These are phyloP conservation scores for Hylomyscus alleni DNA, from an alignment of 2,797 vertebrate genomes.

Conservation along the genomic window DNA sequence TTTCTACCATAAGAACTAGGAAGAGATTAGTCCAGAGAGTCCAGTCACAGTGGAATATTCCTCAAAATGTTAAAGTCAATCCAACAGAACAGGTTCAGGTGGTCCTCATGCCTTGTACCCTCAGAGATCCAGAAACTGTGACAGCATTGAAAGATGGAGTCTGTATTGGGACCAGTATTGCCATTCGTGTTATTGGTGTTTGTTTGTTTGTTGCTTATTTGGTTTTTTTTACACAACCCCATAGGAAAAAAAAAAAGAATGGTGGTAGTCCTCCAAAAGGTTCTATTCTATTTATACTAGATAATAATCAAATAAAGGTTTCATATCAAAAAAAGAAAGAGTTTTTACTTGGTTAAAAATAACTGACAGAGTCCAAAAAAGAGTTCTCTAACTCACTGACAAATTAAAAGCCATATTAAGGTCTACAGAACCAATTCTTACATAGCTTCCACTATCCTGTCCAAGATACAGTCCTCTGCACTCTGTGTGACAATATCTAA, in stretches of 20 bases:
- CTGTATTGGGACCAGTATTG: neutral
- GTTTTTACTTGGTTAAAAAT: constrained; percentile 58
- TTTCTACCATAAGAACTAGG: neutral
- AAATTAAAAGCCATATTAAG: constrained; percentile 34
- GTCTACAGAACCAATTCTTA: neutral
- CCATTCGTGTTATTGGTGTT: neutral
- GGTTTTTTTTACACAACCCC: neutral
- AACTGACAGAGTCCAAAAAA: constrained; percentile 20
- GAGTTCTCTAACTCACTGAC: constrained; percentile 28
- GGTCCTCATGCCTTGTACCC: too few relatives aligned
- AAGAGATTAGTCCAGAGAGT: neutral
- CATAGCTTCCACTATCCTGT: neutral
- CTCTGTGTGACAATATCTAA: constrained; percentile 14
- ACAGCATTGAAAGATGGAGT: neutral
- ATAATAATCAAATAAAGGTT: neutral
- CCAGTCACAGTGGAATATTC: neutral
- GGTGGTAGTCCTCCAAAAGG: neutral
- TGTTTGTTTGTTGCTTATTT: neutral
- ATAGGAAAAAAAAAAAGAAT: constrained; percentile 29
- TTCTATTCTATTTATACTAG: constrained; percentile 54
- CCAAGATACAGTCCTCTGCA: neutral
- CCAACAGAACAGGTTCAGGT: neutral
- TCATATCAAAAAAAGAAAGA: neutral
- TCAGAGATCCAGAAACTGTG: neutral
- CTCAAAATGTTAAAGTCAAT: constrained; percentile 21